These are phyloP conservation scores for Deroptyus accipitrinus DNA, from an alignment of 2,113 vertebrate genomes.

Conservation along the genomic window DNA sequence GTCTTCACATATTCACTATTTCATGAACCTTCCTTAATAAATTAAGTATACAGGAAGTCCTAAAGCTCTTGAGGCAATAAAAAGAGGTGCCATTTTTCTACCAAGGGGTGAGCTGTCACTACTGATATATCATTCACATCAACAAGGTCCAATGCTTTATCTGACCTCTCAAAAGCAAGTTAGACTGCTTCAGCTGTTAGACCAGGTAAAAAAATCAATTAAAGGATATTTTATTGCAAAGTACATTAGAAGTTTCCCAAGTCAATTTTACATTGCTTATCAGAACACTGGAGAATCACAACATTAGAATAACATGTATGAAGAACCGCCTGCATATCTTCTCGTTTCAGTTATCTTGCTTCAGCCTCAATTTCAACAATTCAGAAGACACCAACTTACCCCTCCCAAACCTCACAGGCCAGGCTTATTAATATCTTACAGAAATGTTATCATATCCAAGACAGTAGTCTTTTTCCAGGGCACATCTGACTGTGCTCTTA, in stretches of 20 bases:
- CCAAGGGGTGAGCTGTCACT: background rate
- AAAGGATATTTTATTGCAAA: background rate
- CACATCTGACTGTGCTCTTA: background rate
- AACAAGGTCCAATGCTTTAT: background rate
- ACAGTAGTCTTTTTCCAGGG: background rate
- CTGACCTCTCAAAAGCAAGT: background rate
- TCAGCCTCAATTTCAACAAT: background rate
- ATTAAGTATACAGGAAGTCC: background rate
- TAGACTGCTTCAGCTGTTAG: background rate
- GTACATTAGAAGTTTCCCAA: background rate
- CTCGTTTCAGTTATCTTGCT: background rate
- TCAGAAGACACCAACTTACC: background rate
- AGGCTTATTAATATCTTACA: background rate
- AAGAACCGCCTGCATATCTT: background rate
- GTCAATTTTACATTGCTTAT: background rate
- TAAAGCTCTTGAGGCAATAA: background rate
- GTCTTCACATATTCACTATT: background rate
- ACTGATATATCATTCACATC: background rate
- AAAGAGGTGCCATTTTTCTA: background rate
- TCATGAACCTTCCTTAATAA: background rate
- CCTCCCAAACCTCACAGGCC: background rate
- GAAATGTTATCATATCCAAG: background rate
- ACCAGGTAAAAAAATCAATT: background rate
- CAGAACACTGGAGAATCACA: background rate
- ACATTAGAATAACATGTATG: accelerated